Percentiles rank a stretch among this genome's conserved stretches.
These are phyloP conservation scores for Adelosebastes latens DNA, from an alignment of 2,797 vertebrate genomes.

Conservation along the genomic window DNA sequence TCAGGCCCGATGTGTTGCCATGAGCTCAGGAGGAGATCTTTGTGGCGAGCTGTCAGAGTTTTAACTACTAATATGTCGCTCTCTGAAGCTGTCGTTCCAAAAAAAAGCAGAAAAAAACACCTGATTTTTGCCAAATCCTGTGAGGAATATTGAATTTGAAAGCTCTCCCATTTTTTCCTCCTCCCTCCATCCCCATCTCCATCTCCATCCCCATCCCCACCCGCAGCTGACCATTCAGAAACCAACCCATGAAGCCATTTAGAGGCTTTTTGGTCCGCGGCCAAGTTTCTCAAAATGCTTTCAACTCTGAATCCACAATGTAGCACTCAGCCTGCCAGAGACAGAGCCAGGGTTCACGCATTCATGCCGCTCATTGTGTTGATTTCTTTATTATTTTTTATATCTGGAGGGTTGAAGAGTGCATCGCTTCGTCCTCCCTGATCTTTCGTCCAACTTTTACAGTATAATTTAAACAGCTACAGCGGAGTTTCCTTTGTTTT, in stretches of 20 bases:
- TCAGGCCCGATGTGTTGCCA: slow-evolving; percentile 82
- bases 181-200: neutral
- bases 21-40: slow-evolving; percentile 93
- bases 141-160: neutral
- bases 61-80: slow-evolving; percentile 85
- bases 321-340: slow-evolving; percentile 36
- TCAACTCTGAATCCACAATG: slow-evolving; percentile 40
- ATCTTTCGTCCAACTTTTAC: slow-evolving; percentile 15
- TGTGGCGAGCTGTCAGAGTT: slow-evolving; percentile 91
- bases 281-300: slow-evolving; percentile 58
- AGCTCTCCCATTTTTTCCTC: neutral
- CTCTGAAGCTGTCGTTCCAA: slow-evolving; percentile 33
- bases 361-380: slow-evolving; percentile 13
- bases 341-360: slow-evolving; percentile 24
- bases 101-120: slow-evolving; percentile 20
- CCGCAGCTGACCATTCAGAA: slow-evolving; percentile 52
- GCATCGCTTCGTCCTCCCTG: slow-evolving; percentile 2
- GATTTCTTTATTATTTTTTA: slow-evolving; percentile 42
- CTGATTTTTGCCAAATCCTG: slow-evolving; percentile 28
- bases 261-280: slow-evolving; percentile 50
- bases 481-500: slow-evolving; percentile 9
- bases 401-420: slow-evolving; percentile 22
- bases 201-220: neutral
- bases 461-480: slow-evolving; percentile 20
- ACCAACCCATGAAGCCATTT: slow-evolving; percentile 36